These are phyloP conservation scores for Melopsittacus undulatus DNA, from an alignment of 2,797 vertebrate species.

Conservation along the genomic window DNA sequence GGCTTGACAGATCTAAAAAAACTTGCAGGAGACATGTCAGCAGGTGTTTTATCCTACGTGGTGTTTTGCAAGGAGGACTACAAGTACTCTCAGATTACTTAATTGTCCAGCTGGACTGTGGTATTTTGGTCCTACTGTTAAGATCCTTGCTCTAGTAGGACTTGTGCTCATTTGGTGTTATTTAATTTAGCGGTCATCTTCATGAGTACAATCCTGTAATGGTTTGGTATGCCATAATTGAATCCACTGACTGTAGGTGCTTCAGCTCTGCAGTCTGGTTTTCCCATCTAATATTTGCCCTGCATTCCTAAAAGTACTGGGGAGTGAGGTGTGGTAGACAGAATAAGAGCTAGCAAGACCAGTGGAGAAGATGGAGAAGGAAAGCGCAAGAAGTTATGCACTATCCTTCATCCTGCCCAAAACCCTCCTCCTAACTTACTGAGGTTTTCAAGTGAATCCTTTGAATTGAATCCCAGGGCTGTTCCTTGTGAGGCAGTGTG, in stretches of 20 bases:
- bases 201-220: background rate
- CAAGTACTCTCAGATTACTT: background rate
- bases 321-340: background rate
- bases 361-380: background rate
- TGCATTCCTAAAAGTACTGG: background rate
- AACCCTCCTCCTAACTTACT: background rate
- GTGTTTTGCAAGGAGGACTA: background rate
- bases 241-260: background rate
- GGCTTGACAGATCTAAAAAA: background rate
- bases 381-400: background rate
- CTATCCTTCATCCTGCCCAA: background rate
- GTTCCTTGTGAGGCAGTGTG: rapidly evolving
- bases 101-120: background rate
- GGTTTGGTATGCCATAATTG: background rate
- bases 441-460: background rate
- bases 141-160: background rate
- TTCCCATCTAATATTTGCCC: background rate
- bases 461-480: background rate
- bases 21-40: background rate
- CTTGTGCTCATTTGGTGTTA: background rate
- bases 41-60: background rate
- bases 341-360: background rate
- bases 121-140: background rate
- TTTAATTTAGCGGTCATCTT: background rate
- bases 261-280: background rate